Evolutionary conservation across 2,888 invertebrate genomes (phyloP).

Genomic region (Pyrgus malvae): DNA sequence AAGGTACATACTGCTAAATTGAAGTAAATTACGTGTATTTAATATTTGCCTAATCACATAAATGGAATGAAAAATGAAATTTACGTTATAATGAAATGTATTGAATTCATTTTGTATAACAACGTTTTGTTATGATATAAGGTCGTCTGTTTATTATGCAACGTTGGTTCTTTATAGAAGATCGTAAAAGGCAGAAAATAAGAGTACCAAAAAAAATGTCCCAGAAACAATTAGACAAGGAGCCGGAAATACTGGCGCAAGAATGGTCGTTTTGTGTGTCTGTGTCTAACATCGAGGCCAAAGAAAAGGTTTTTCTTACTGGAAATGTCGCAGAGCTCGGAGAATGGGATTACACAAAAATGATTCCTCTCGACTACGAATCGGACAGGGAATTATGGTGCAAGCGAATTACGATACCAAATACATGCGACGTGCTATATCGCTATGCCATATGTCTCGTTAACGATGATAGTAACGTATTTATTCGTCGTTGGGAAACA

Average conservation of each 20-base stretch:
- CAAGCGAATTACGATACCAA: slow-evolving; percentile 84
- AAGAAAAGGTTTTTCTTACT: slow-evolving; percentile 86
- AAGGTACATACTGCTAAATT: no score
- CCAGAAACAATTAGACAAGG: slow-evolving; percentile 41
- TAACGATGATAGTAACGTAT: slow-evolving; percentile 81
- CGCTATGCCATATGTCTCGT: slow-evolving; percentile 89
- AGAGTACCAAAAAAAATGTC: slow-evolving; percentile 59
- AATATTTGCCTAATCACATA: no score
- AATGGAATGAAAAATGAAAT: no score
- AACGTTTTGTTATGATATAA: slow-evolving; percentile 11
- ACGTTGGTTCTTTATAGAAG: slow-evolving; percentile 84
- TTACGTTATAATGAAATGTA: background rate
- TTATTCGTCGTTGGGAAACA: slow-evolving; percentile 92
- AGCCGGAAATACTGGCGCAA: slow-evolving; percentile 50
- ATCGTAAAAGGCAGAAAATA: slow-evolving; percentile 59
- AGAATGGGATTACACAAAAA: slow-evolving; percentile 85
- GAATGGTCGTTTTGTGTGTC: slow-evolving; percentile 72
- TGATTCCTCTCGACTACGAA: slow-evolving; percentile 79
- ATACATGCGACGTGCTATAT: slow-evolving; percentile 85
- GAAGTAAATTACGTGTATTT: no score
- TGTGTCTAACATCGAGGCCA: slow-evolving; percentile 76
- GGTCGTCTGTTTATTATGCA: slow-evolving; percentile 68
- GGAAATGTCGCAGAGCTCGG: slow-evolving; percentile 87
- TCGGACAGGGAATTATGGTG: slow-evolving; percentile 82
- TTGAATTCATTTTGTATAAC: background rate